Base-by-base conservation (phyloP, 2,888 invertebrate genomes). In the Agrotis segetum region DNA sequence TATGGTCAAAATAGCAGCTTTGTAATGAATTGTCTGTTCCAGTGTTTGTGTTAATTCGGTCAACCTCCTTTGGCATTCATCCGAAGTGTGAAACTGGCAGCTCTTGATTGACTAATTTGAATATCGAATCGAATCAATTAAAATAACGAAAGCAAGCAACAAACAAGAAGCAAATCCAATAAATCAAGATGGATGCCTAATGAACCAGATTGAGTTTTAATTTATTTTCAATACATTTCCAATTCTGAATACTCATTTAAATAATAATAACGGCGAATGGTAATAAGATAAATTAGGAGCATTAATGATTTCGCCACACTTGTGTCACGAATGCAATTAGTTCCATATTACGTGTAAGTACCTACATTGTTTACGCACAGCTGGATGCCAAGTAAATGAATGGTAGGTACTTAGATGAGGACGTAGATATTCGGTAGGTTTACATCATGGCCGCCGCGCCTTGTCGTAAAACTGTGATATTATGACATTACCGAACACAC, bases 401-500 rank as follows among this genome's bases (percentile, higher is more conserved):
- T 80, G 73, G 52, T 58, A 68, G 73, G 52, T 58, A 68, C 68
- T 74, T 73, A 79, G 73, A 85, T 67, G 70, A 56, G 67, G 56
- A 68, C 72, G 63, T 29, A 74, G 72, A 75, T 79, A 82, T 82
- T 76, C 50, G 71, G 67, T 67, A 66, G 70, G 62, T 66, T 70
- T 64, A 72, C 73, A 79, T 76, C 77, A 85, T 17, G 59, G 49
- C 62, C 60, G 75, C 73, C 81, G 58, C 83, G 75, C 76, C 83
- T 78, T 34, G 66, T 78, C 79, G 64, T 82, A 82, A 85, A 82
- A 79, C 72, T 62, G 68, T 85, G 79, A 72, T 79, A 81, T 81
- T 81, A 82, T 85, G 83, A 74, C 83, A 82, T 79, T 74, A 68
- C 72, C 55, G 40, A 80, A 66, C 81, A 84, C 70, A 80, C 77